These are phyloP conservation scores for Atrichornis clamosus DNA, from an alignment of 2,113 vertebrate species.

Conservation along the genomic window DNA sequence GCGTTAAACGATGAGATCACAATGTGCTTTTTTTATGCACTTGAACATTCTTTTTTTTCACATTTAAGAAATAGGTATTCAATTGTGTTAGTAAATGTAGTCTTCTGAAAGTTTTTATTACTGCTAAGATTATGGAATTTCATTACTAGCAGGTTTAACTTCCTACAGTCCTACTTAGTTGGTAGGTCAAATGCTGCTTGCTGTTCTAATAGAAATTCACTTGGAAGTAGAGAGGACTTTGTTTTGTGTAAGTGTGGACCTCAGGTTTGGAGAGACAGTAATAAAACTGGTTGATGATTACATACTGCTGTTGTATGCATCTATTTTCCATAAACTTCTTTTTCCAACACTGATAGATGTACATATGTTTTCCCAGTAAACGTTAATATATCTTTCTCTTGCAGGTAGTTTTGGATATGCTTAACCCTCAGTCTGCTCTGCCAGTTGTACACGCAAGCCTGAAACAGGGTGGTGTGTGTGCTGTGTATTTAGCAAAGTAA, in stretches of 20 bases:
- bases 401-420: slow-evolving; percentile 86
- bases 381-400: neutral
- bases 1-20: neutral
- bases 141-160: neutral
- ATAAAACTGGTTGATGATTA: neutral
- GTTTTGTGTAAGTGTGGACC: neutral
- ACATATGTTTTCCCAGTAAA: neutral
- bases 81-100: neutral
- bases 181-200: neutral
- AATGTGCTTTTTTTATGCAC: neutral
- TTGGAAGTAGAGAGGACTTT: neutral
- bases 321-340: neutral
- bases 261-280: neutral
- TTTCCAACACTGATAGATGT: neutral
- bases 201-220: neutral
- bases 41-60: neutral
- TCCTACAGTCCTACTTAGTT: neutral
- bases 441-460: slow-evolving; percentile 75
- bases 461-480: slow-evolving; percentile 83
- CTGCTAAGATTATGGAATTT: neutral
- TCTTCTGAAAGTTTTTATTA: neutral
- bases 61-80: neutral
- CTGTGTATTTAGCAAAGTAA: slow-evolving; percentile 89
- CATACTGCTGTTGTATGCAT: neutral
- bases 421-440: slow-evolving; percentile 82